phyloP scores from a whole-genome alignment of 1,140 invertebrate species.

The Ectropis grisescens region DNA sequence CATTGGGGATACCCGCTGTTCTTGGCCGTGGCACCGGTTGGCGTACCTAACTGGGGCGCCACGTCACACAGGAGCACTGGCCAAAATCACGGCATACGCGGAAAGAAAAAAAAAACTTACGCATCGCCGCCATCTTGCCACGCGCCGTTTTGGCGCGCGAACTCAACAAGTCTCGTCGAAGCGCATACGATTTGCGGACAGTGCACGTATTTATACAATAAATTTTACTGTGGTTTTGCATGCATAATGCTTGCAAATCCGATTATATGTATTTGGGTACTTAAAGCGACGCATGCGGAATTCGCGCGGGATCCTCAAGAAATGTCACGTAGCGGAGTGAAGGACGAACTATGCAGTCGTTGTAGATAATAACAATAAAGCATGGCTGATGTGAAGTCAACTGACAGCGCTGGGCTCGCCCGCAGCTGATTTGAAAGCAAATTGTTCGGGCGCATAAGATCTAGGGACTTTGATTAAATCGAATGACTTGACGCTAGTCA shows the following conservation, averaged over 20 bases:
- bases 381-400: too few relatives aligned
- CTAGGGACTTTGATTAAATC: too few relatives aligned
- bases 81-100: conserved; percentile 57
- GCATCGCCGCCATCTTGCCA: conserved; percentile 41
- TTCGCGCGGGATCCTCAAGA: conserved; percentile 12
- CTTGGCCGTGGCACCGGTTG: conserved; percentile 63
- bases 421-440: too few relatives aligned
- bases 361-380: too few relatives aligned
- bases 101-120: conserved; percentile 44
- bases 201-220: conserved; percentile 61
- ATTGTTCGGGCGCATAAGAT: too few relatives aligned
- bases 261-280: conserved; percentile 63
- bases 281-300: conserved; percentile 41
- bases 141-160: conserved; percentile 51
- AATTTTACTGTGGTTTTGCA: conserved; percentile 59
- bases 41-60: conserved; percentile 59
- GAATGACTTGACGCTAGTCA: too few relatives aligned
- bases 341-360: too few relatives aligned
- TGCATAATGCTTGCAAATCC: conserved; percentile 38
- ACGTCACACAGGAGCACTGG: conserved; percentile 57
- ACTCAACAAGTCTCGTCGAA: conserved; percentile 1
- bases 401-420: too few relatives aligned
- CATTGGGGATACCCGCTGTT: conserved; percentile 55
- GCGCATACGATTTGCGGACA: conserved; percentile 32
- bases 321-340: too few relatives aligned